Evolutionary conservation across 2,888 invertebrate species (phyloP).

Genomic region (Gymnoscelis rufifasciata): DNA sequence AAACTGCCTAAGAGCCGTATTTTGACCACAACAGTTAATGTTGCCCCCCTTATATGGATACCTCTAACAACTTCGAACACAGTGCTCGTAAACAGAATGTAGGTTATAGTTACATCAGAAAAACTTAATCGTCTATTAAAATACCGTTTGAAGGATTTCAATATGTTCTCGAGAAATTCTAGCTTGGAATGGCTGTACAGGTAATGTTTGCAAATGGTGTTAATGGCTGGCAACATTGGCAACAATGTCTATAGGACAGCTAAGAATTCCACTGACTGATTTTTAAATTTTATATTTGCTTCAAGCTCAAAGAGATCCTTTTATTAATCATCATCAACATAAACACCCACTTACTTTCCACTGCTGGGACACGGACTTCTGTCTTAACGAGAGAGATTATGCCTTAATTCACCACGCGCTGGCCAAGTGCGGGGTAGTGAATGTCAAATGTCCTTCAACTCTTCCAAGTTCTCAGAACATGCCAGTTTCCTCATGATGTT

Average conservation of each 20-base stretch:
- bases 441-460: no score
- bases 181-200: neutral
- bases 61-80: conserved; percentile 12
- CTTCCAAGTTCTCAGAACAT: no score
- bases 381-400: no score
- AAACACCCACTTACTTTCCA: no score
- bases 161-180: conserved; percentile 7
- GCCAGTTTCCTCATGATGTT: no score
- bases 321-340: no score
- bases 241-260: neutral
- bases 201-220: conserved; percentile 6
- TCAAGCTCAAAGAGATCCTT: no score
- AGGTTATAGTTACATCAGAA: conserved; percentile 26
- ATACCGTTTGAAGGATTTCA: conserved; percentile 21
- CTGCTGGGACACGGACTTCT: no score
- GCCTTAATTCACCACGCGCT: no score
- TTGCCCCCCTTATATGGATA: conserved; percentile 11
- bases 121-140: conserved; percentile 15
- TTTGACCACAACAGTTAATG: conserved; percentile 9
- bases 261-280: neutral
- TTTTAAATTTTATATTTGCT: no score
- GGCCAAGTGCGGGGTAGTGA: no score
- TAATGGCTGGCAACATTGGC: neutral
- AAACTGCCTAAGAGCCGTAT: conserved; percentile 6
- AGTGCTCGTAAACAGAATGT: conserved; percentile 15